These are phyloP conservation scores for Triplophysa rosa DNA, from an alignment of 2,113 vertebrate species.

Conservation along the genomic window DNA sequence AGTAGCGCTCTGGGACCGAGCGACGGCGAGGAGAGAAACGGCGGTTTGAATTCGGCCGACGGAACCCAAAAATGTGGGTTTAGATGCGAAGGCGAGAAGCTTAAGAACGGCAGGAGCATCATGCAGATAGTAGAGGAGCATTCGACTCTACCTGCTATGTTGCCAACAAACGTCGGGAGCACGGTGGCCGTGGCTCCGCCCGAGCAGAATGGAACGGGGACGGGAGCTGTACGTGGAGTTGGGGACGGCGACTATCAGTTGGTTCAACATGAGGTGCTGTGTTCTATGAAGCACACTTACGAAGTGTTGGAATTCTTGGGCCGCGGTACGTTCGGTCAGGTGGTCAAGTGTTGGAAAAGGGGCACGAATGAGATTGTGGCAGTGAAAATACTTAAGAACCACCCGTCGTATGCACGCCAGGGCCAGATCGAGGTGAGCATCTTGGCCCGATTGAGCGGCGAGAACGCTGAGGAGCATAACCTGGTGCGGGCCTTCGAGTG, in stretches of 20 bases:
- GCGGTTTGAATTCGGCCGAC: constrained; percentile 69
- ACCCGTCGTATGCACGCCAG: constrained; percentile 95
- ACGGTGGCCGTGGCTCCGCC: constrained; percentile 66
- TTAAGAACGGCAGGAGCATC: constrained; percentile 73
- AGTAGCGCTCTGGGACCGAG: constrained; percentile 49
- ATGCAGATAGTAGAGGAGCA: constrained; percentile 97
- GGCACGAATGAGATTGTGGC: constrained; percentile 93
- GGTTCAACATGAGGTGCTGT: constrained; percentile 93
- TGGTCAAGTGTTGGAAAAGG: constrained; percentile 97
- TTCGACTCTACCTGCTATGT: constrained; percentile 87
- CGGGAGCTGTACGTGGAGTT: constrained; percentile 65
- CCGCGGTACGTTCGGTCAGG: constrained; percentile 96
- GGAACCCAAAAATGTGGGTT: constrained; percentile 84
- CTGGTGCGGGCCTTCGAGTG: constrained; percentile 95
- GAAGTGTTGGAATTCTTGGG: constrained; percentile 97
- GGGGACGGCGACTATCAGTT: constrained; percentile 94
- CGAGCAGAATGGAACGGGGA: constrained; percentile 74
- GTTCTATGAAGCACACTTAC: constrained; percentile 91
- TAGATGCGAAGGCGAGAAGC: constrained; percentile 84
- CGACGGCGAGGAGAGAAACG: constrained; percentile 56
- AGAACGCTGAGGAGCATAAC: constrained; percentile 94
- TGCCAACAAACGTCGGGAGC: constrained; percentile 84
- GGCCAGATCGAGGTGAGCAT: constrained; percentile 98
- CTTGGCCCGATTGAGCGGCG: constrained; percentile 89
- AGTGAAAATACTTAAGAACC: constrained; percentile 96